A percentile compares a stretch with the other conserved stretches of the same genome.
phyloP scores from a whole-genome alignment of 2,888 invertebrate species.

The Dryomyza anilis region DNA sequence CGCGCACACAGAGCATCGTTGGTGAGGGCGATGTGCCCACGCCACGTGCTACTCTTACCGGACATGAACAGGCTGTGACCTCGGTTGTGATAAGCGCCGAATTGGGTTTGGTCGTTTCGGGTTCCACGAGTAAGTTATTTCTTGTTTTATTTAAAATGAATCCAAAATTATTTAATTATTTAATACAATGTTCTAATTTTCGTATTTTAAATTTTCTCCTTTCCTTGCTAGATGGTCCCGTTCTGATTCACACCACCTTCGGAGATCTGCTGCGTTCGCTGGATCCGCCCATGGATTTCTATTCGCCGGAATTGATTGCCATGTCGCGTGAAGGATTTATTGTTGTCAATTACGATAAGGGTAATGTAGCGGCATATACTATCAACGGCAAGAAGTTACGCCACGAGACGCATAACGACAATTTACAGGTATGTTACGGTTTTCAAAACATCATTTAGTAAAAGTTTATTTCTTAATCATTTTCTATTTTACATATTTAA shows the following conservation, averaged over 20 bases:
- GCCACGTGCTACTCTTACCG: conserved; percentile 94
- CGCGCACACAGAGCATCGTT: conserved; percentile 93
- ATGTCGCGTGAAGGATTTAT: conserved; percentile 97
- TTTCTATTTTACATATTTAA: neutral
- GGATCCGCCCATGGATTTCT: conserved; percentile 77
- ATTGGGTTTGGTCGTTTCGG: conserved; percentile 95
- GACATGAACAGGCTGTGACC: conserved; percentile 95
- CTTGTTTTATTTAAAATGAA: too few relatives aligned
- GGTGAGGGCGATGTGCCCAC: conserved; percentile 96
- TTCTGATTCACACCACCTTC: conserved; percentile 96
- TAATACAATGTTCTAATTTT: neutral
- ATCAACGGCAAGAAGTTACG: conserved; percentile 90
- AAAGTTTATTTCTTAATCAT: neutral
- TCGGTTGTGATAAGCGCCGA: conserved; percentile 97
- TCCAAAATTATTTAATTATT: too few relatives aligned
- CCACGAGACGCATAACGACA: conserved; percentile 91
- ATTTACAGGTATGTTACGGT: conserved; percentile 76
- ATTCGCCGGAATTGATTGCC: conserved; percentile 83
- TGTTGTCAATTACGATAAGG: conserved; percentile 90
- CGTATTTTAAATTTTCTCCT: too few relatives aligned
- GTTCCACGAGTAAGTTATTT: conserved; percentile 70
- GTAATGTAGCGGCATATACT: conserved; percentile 91
- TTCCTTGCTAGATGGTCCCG: conserved; percentile 84
- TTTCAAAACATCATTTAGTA: neutral
- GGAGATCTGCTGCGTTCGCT: conserved; percentile 94